phyloP scores from a whole-genome alignment of 2,113 vertebrate genomes.

The Lipophrys pholis region DNA sequence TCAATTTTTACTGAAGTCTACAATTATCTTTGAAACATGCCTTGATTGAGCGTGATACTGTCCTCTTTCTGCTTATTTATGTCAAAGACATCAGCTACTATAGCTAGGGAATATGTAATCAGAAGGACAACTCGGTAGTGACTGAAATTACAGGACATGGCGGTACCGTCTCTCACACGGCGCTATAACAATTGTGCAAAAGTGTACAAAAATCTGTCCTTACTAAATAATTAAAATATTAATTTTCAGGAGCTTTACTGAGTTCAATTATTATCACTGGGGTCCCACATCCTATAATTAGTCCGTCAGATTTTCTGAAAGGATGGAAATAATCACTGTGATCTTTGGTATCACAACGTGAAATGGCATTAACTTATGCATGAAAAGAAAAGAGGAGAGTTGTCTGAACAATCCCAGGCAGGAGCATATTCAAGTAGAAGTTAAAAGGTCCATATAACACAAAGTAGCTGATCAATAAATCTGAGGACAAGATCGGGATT shows the following conservation, averaged over 20 bases:
- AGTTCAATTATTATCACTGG: neutral
- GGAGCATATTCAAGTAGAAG: neutral
- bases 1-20: constrained; percentile 68
- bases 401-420: too few relatives aligned
- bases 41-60: constrained; percentile 71
- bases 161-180: neutral
- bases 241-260: too few relatives aligned
- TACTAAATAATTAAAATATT: too few relatives aligned
- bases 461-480: neutral
- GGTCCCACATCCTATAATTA: neutral
- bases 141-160: constrained; percentile 53
- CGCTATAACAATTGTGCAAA: neutral
- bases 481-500: neutral
- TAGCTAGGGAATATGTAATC: constrained; percentile 83
- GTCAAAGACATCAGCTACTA: constrained; percentile 1
- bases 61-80: constrained; percentile 57
- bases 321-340: neutral
- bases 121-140: constrained; percentile 82
- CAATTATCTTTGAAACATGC: constrained; percentile 56
- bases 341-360: neutral
- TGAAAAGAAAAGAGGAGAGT: too few relatives aligned
- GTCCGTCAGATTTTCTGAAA: neutral
- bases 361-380: neutral
- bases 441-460: neutral
- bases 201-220: constrained; percentile 7